A percentile compares a stretch with the other conserved stretches of the same genome.
phyloP scores from a whole-genome alignment of 2,888 invertebrate species.

The Calephelis perditalis region DNA sequence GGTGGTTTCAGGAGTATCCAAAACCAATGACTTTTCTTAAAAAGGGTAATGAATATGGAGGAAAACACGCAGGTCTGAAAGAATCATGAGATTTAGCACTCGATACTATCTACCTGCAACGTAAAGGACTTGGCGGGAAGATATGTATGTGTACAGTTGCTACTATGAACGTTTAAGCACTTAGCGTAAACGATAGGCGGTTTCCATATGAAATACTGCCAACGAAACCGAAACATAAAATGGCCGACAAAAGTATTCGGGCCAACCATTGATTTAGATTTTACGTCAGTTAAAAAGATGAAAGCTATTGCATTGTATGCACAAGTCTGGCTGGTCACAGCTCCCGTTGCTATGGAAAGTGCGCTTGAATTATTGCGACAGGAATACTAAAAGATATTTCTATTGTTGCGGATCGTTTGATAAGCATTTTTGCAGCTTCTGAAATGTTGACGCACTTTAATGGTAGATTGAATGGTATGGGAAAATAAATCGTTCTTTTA shows the following conservation, averaged over 20 bases:
- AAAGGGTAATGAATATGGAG: too few relatives aligned
- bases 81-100: too few relatives aligned
- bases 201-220: slow-evolving; percentile 42
- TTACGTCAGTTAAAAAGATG: slow-evolving; percentile 61
- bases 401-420: slow-evolving; percentile 47
- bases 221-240: slow-evolving; percentile 54
- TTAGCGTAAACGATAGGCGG: slow-evolving; percentile 39
- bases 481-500: not conserved
- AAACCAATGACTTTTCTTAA: too few relatives aligned
- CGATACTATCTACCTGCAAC: too few relatives aligned
- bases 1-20: too few relatives aligned
- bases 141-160: too few relatives aligned
- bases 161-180: slow-evolving; percentile 50
- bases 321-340: slow-evolving; percentile 56
- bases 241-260: slow-evolving; percentile 70
- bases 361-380: slow-evolving; percentile 58
- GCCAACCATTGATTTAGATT: slow-evolving; percentile 75
- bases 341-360: slow-evolving; percentile 45
- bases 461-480: not conserved
- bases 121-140: too few relatives aligned
- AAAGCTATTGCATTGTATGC: slow-evolving; percentile 61
- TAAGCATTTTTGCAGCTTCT: slow-evolving; percentile 27
- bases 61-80: too few relatives aligned
- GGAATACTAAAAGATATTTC: slow-evolving; percentile 60
- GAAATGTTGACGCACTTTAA: slow-evolving; percentile 6